Base-by-base conservation (phyloP, 2,797 vertebrate genomes). In the Cirrhinus molitorella region DNA sequence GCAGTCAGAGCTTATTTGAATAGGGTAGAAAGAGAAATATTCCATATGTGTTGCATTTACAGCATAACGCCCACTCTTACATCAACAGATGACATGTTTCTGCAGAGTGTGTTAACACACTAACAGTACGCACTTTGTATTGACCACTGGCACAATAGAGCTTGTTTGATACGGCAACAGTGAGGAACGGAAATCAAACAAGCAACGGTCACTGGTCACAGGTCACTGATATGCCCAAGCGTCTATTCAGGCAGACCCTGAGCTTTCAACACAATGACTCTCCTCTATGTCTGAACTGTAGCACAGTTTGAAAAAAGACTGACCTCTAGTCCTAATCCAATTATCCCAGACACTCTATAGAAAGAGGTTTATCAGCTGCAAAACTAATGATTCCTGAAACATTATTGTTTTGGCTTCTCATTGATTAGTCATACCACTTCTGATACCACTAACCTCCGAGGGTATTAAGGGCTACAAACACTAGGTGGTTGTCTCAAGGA, bases 401-500 rank as follows among this genome's bases (percentile, higher is more conserved):
- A 43, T 83, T 74, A 51, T 79, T 67, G 61, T 80, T 85, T 68
- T 75, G 49, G 25, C 53, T 57, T 74, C 23, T 17, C 37, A 82
- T 73, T 31, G 53, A 83, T 80, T 83, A 53, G 53, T 23, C 11
- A 2, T 71, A 28, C 51, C 51, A 25, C 9, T 23, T 31, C 13
- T 74, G 45, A n/a, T n/a, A n/a, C n/a, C n/a, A n/a, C n/a, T n/a
- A n/a, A n/a, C n/a, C n/a, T n/a, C n/a, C n/a, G n/a, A n/a, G n/a
- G n/a, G n/a, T n/a, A n/a, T n/a, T n/a, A 25, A 78, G 31, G 81
- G 53, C 51, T 21, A 2, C 68, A 71, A 83, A 81, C 31, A 3
- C 79, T 45, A 89, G 74, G 80, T 68, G 65, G 68, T 59, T 21
- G 43, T 59, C n/a, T 43, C 4, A 89, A 80, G 76, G 40, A 88